Base-by-base conservation (phyloP, 2,797 vertebrate genomes). In the Pseudochirops corinnae region DNA sequence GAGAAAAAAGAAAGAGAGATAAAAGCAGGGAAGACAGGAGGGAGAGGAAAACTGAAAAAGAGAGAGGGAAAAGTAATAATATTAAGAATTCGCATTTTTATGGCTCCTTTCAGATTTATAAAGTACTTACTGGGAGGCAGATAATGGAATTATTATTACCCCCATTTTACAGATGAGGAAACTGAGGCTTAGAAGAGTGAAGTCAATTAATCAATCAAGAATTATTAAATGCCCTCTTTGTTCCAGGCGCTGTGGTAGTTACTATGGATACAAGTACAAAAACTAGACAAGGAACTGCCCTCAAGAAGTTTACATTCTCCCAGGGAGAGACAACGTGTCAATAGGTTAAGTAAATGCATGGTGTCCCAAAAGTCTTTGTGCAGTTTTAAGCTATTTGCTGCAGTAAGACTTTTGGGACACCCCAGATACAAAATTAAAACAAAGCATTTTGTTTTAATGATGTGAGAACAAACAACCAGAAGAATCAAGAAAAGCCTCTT, bases 31-130 rank as follows among this genome's bases (percentile, higher is more conserved):
- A 87, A 46, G 74, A 87, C 39, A 50, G 39, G 74, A n/a, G 93
- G 92, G 50, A 33, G 57, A 96, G 52, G 92, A 31, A 46, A 92
- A 67, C 53, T 67, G 50, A 53, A 33, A 94, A 97, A 90, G 50
- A 56, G 93, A 96, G 82, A 60, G 57, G 96, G 39, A 93, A 94
- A 87, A 91, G 96, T 95, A 52, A 93, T 67, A n/a, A 87, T 26
- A 50, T 3, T 74, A 74, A 74, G 74, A 87, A 50, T 50, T 50
- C 39, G 50, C 39, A 82, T 39, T 82, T 74, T 82, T 39, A 10
- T 82, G n/a, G 67, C 67, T 74, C 21, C 67, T 82, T 46, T 82
- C 67, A 39, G n/a, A 46, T 82, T 39, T 82, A 82, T 82, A 82
- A 39, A 31, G 11, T n/a, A 74, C n/a, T 74, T 74, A 39, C 16